phyloP scores from a whole-genome alignment of 2,113 vertebrate species.

The Nematolebias whitei region DNA sequence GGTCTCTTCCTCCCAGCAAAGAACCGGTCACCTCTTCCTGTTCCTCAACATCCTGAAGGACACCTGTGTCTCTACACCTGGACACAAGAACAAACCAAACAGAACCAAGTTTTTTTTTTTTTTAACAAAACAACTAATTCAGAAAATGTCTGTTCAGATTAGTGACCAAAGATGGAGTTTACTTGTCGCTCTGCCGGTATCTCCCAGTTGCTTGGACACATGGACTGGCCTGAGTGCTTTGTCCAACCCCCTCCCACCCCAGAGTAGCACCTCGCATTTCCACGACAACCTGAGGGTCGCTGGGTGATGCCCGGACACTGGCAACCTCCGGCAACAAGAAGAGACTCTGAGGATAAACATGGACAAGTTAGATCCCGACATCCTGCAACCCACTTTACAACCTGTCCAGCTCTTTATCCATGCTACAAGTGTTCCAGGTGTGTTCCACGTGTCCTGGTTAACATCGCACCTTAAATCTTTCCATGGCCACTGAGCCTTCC shows the following conservation, averaged over 20 bases:
- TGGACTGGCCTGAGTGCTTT: slow-evolving; percentile 90
- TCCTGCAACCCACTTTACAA: no score
- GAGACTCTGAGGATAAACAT: slow-evolving; percentile 85
- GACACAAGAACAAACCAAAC: background rate
- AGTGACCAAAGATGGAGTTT: background rate
- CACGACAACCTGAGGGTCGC: slow-evolving; percentile 85
- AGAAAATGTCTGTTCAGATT: background rate
- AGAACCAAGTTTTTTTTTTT: no score
- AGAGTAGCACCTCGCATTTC: slow-evolving; percentile 89
- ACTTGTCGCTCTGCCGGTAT: slow-evolving; percentile 43
- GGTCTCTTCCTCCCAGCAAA: slow-evolving; percentile 77
- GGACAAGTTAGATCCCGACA: background rate
- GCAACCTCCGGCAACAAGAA: slow-evolving; percentile 94
- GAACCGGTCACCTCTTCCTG: slow-evolving; percentile 86
- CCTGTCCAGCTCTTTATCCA: no score
- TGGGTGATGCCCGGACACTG: slow-evolving; percentile 85
- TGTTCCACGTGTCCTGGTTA: background rate
- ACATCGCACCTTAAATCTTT: slow-evolving; percentile 87
- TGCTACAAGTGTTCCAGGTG: no score
- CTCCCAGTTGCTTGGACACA: slow-evolving; percentile 82
- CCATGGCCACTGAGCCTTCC: slow-evolving; percentile 89
- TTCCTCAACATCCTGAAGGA: slow-evolving; percentile 62
- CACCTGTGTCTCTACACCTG: slow-evolving; percentile 62
- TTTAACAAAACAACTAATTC: no score
- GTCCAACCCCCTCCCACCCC: slow-evolving; percentile 89